phyloP scores from a whole-genome alignment of 2,797 vertebrate genomes.

The Erithacus rubecula region DNA sequence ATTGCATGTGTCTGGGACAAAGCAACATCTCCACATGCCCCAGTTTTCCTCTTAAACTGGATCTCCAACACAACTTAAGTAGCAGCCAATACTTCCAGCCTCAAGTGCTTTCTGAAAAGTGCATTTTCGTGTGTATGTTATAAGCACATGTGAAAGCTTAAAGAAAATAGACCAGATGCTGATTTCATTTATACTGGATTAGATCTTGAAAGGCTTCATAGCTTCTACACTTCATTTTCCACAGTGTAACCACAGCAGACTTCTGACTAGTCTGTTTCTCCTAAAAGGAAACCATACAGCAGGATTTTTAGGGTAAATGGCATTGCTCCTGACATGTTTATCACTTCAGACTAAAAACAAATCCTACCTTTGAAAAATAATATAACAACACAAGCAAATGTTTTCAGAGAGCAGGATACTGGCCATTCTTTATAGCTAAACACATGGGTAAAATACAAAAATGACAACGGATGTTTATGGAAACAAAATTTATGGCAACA shows the following conservation, averaged over 20 bases:
- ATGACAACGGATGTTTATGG: not conserved
- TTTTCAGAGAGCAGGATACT: slow-evolving; percentile 44
- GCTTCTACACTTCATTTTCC: slow-evolving; percentile 6
- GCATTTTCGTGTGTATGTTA: not conserved
- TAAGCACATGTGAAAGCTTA: not conserved
- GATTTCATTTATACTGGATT: not conserved
- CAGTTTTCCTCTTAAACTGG: not conserved
- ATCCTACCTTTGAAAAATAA: not conserved
- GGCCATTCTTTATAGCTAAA: slow-evolving; percentile 18
- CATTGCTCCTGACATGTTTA: slow-evolving; percentile 8
- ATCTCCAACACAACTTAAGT: not conserved
- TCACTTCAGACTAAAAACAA: not conserved
- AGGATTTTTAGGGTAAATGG: not conserved
- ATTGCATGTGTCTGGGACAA: not conserved
- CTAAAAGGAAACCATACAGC: not conserved
- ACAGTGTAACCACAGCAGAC: not conserved
- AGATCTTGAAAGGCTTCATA: not conserved
- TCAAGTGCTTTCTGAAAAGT: not conserved
- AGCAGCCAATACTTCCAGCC: not conserved
- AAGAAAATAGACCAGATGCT: slow-evolving; percentile 16
- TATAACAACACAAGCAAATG: no score
- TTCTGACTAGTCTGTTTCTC: not conserved
- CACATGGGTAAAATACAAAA: slow-evolving; percentile 20
- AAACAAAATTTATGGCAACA: not conserved
- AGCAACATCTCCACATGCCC: not conserved